Base-by-base conservation (phyloP, 2,888 invertebrate species). In the Sinohyriopsis cumingii region DNA sequence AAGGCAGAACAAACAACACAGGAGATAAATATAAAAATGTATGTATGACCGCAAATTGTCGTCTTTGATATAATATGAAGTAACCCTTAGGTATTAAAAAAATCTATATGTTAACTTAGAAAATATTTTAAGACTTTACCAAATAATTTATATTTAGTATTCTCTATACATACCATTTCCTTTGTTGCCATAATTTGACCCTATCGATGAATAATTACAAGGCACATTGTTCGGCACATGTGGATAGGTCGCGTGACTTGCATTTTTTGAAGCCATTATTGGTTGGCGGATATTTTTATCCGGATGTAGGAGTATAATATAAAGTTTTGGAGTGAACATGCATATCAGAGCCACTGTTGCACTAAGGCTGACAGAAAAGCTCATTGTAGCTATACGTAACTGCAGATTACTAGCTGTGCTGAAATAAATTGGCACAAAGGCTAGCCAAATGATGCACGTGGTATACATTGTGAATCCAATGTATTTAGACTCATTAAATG, bases 321-420 rank as follows among this genome's bases (percentile, higher is more conserved):
- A 96, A 60, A 96, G 90, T 93, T 98, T 98, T 18, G 98, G 97
- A 60, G 96, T 94, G 91, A 98, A 98, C 75, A 98, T 93, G 90
- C 97, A 98, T 69, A 94, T 95, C 71, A 98, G 94, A 15, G 97
- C 96, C 79, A 98, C 97, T 82, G 96, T 96, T 77, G 97, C 97
- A 84, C 96, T 96, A 79, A 98, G 93, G 75, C 96, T 96, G 89
- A 98, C 97, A 82, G 97, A 96, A 86, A 97, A 95, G 68, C 96
- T 96, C 95, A 98, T 96, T 90, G 96, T 96, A 82, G 96, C 97
- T 89, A 97, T 95, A 74, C 98, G 93, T 73, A 98, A 92, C 19
- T 96, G 95, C 77, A 97, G 89, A 72, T 90, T 88, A 70, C 86
- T 83, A 18, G 89, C 88, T 20, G 90, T 91, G 59, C 88, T 89